phyloP scores from a whole-genome alignment of 2,113 vertebrate species.

The Trinectes maculatus region DNA sequence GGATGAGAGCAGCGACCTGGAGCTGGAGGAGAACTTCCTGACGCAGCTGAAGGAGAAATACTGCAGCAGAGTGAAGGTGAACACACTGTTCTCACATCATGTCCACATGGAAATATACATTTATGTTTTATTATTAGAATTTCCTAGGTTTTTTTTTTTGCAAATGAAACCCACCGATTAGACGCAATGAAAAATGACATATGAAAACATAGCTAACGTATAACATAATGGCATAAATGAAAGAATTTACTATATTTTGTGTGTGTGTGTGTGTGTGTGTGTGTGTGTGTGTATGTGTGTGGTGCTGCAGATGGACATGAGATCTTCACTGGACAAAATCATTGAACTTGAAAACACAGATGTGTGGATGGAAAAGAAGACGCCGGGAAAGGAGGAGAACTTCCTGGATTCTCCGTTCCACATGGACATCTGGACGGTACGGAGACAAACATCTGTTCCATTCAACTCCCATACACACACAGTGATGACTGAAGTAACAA shows the following conservation, averaged over 20 bases:
- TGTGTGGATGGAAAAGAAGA: constrained; percentile 44
- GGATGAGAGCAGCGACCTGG: constrained; percentile 45
- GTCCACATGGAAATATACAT: no score
- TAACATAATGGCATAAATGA: no score
- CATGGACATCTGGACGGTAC: constrained; percentile 79
- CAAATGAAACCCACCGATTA: no score
- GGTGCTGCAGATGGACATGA: constrained; percentile 65
- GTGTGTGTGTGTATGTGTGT: not conserved
- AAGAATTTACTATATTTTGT: no score
- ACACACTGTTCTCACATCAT: no score
- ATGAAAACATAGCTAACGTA: no score
- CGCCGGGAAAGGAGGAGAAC: constrained; percentile 60
- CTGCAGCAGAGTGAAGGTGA: constrained; percentile 68
- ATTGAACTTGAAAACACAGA: constrained; percentile 62
- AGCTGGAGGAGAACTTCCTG: constrained; percentile 63
- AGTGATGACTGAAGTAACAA: no score
- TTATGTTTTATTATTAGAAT: no score
- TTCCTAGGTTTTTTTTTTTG: not conserved
- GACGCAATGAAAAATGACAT: no score
- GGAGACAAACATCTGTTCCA: no score
- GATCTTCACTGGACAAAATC: constrained; percentile 40
- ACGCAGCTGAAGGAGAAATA: constrained; percentile 69
- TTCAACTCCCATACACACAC: no score
- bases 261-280: no score
- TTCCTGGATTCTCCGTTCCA: constrained; percentile 60